Percentiles rank a stretch among this genome's conserved stretches.
Conservation (phyloP, 2,113 vertebrate species). For the Brachionichthys hirsutus region DNA sequence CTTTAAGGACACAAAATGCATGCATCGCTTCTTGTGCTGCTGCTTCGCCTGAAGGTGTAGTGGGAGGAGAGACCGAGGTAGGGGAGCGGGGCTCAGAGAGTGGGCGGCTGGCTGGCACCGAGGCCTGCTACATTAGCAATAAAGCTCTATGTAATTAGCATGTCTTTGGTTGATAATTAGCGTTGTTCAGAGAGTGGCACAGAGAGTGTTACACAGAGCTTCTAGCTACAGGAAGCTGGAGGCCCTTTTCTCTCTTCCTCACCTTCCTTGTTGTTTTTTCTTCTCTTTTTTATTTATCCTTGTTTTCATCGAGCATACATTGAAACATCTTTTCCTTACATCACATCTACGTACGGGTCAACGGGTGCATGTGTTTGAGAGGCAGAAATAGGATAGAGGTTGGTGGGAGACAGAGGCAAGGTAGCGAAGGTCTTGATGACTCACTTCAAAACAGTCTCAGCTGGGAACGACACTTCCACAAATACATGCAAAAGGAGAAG, state of each 20-base stretch:
- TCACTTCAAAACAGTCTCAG: constrained; percentile 57
- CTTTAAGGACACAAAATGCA: constrained; percentile 37
- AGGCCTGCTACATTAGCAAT: constrained; percentile 85
- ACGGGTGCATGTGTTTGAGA: constrained; percentile 12
- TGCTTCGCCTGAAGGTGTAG: constrained; percentile 75
- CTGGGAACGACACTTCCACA: constrained; percentile 49
- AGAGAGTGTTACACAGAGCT: constrained; percentile 73
- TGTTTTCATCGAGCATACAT: constrained; percentile 39
- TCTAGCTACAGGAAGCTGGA: constrained; percentile 75
- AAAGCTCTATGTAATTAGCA: constrained; percentile 87
- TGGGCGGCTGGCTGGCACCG: constrained; percentile 83
- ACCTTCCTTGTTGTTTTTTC: constrained; percentile 17
- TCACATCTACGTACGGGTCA: constrained; percentile 20
- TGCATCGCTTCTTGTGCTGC: constrained; percentile 56
- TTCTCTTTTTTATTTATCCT: constrained; percentile 21
- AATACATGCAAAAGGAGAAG: constrained; percentile 47
- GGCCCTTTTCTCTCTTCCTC: constrained; percentile 55
- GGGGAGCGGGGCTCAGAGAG: constrained; percentile 73
- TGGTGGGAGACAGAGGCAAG: constrained; percentile 26
- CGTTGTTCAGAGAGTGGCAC: constrained; percentile 81
- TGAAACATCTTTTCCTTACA: constrained; percentile 25
- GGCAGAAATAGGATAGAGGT: not conserved
- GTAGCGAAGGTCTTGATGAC: constrained; percentile 49
- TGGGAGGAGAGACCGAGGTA: constrained; percentile 82
- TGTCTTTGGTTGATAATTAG: constrained; percentile 91